Percentiles rank a stretch among this genome's conserved stretches.
These are phyloP conservation scores for Achatina immaculata DNA, from an alignment of 1,140 invertebrate genomes.

Conservation along the genomic window DNA sequence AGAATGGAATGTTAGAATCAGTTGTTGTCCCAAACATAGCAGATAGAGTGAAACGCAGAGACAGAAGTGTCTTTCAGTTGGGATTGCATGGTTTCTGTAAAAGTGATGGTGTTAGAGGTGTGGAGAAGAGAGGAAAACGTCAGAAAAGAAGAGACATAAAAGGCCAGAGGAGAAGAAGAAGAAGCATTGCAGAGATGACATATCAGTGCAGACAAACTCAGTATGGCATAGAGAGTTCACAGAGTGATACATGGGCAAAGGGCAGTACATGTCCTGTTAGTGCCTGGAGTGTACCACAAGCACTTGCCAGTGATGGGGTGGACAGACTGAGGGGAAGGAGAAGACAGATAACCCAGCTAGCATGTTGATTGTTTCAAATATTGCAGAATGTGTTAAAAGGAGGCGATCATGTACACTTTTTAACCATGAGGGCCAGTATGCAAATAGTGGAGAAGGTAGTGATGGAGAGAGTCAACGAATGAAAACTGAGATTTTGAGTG, in stretches of 20 bases:
- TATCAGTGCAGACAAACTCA: not conserved
- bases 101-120: not conserved
- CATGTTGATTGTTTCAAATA: slow-evolving; percentile 18
- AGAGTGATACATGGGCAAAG: not conserved
- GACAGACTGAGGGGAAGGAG: not conserved
- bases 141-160: not conserved
- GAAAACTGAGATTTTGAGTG: not conserved
- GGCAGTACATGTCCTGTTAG: not conserved
- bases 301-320: not conserved
- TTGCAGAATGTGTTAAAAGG: slow-evolving; percentile 33
- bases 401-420: slow-evolving; percentile 35
- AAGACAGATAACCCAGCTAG: not conserved
- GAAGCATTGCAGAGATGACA: not conserved
- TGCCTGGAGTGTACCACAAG: too few relatives aligned
- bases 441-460: slow-evolving; percentile 23
- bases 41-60: slow-evolving; percentile 29
- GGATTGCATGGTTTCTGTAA: not conserved
- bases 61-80: not conserved
- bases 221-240: not conserved
- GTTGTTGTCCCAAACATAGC: slow-evolving; percentile 29
- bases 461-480: not conserved
- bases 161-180: not conserved
- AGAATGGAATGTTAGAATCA: not conserved
- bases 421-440: slow-evolving; percentile 35
- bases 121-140: not conserved